Evolutionary conservation across 2,113 vertebrate species (phyloP).

Genomic region (Spilogale gracilis): DNA sequence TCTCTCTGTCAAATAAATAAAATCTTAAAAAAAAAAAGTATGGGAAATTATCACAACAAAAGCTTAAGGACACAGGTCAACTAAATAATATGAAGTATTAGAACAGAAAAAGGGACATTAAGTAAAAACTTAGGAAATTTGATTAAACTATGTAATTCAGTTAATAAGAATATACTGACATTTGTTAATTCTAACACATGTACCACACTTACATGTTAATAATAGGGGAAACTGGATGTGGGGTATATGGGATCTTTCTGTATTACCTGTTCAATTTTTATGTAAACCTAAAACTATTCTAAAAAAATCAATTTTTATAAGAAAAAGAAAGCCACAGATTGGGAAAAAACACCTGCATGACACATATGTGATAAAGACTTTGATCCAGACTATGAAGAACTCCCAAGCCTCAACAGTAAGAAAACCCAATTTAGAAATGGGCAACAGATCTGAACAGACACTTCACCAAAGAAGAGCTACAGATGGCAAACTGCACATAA

Average conservation of each 20-base stretch:
- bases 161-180: neutral
- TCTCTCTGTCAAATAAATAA: too few species aligned
- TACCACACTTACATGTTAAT: neutral
- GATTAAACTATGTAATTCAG: neutral
- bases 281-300: neutral
- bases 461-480: neutral
- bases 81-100: neutral
- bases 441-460: neutral
- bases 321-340: neutral
- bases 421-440: neutral
- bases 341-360: neutral
- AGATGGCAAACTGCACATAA: neutral
- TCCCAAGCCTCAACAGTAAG: neutral
- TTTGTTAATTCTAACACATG: neutral
- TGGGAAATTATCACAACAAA: neutral
- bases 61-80: neutral
- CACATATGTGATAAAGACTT: neutral
- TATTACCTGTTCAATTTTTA: neutral
- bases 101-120: neutral
- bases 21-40: neutral
- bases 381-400: neutral
- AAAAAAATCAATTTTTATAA: neutral
- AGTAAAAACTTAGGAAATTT: neutral
- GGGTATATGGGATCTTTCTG: neutral
- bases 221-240: neutral